These are phyloP conservation scores for Drosophila neutralis DNA, from an alignment of 2,888 invertebrate species.

Conservation along the genomic window DNA sequence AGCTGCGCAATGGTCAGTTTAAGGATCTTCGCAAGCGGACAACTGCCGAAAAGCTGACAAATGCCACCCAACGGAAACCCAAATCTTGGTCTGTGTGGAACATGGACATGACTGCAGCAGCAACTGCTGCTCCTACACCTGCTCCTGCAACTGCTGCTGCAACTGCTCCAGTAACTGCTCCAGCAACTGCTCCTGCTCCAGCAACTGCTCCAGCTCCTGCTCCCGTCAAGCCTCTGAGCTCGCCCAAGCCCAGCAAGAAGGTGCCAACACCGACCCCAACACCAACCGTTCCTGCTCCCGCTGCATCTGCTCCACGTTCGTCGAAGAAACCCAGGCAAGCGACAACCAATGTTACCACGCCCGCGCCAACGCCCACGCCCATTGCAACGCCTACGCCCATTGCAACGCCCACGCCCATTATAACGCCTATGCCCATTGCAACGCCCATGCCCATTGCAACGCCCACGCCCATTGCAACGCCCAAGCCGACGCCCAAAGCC, in stretches of 20 bases:
- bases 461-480: neutral
- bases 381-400: neutral
- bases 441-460: neutral
- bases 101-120: constrained; percentile 50
- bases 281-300: neutral
- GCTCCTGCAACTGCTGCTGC: neutral
- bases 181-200: neutral
- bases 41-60: constrained; percentile 19
- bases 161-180: neutral
- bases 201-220: neutral
- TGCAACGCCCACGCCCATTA: neutral
- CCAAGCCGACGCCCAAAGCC: constrained; percentile 26
- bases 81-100: constrained; percentile 70
- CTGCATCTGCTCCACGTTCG: constrained; percentile 19
- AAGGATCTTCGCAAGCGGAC: constrained; percentile 64
- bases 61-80: constrained; percentile 40
- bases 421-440: constrained; percentile 7
- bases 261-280: neutral
- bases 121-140: neutral
- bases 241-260: constrained; percentile 45
- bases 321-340: constrained; percentile 45
- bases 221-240: constrained; percentile 24
- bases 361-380: neutral
- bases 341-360: constrained; percentile 2
- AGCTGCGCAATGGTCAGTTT: constrained; percentile 43